Base-by-base conservation (phyloP, 2,888 invertebrate genomes). In the Orthosia gracilis region DNA sequence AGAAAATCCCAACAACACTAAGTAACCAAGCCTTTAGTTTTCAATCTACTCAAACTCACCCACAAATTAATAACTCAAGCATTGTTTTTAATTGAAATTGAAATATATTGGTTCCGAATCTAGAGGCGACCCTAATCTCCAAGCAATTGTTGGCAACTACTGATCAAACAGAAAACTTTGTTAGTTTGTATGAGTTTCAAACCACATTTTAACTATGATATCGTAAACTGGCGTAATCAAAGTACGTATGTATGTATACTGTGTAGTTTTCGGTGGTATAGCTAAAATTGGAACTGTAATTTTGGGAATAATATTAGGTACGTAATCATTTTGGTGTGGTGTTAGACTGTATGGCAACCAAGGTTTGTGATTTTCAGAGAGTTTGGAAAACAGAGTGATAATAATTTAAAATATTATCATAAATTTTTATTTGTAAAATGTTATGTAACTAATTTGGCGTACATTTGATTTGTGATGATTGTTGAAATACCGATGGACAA, bases 161-260 rank as follows among this genome's bases (percentile, higher is more conserved):
- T 80, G 85, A 87, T 89, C 89, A 86, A 87, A 89, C 87, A 82
- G 54, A 79, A 73, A 89, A 89, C 87, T 88, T 87, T 73, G 69
- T 64, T 50, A 26, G 76, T 61, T 74, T 82, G 80, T 80, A 49
- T 85, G 75, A 83, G 87, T 87, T 84, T 78, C 78, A 62, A 77
- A 83, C 87, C 84, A 78, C 85, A 81, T 84, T 85, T 85, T 77
- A 83, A 87, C 85, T 76, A 80, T 79, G 85, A 86, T 86, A 84
- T 74, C 74, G 81, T 80, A 78, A 84, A 87, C 81, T 87, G 82
- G 75, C 80, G 78, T 83, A 81, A 84, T 83, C 84, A 82, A 76
- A 73, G 73, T 82, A 76, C 49, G 26, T 78, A 64, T 7, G 2
- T 23, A 31, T 50, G 1, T 45, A 40, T 40, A 40, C 12, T 57